phyloP scores from a whole-genome alignment of 2,888 invertebrate species.

The Oxytorus armatus region DNA sequence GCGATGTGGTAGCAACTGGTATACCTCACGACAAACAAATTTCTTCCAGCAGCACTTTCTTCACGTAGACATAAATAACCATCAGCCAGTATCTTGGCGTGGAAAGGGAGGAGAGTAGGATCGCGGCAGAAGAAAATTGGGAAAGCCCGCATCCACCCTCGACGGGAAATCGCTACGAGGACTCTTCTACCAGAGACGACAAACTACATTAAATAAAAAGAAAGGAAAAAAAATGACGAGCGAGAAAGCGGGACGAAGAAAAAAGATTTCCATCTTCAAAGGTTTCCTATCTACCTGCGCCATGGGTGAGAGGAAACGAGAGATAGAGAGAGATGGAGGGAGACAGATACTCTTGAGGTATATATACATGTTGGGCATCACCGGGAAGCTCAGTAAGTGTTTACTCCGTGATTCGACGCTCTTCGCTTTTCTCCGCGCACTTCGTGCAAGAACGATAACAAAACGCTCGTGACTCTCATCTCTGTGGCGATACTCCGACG shows the following conservation, averaged over 20 bases:
- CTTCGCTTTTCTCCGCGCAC: conserved; percentile 33
- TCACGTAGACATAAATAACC: conserved; percentile 59
- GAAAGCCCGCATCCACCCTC: conserved; percentile 47
- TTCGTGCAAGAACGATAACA: conserved; percentile 52
- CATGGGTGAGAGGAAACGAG: conserved; percentile 43
- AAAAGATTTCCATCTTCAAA: conserved; percentile 68
- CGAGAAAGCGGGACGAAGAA: conserved; percentile 39
- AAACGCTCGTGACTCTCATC: conserved; percentile 59
- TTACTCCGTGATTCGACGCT: conserved; percentile 58
- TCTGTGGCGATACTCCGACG: conserved; percentile 39
- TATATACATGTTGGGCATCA: conserved; percentile 26
- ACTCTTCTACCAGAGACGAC: conserved; percentile 56
- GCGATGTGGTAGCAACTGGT: conserved; percentile 41
- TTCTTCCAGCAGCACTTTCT: conserved; percentile 54
- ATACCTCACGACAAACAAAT: conserved; percentile 61
- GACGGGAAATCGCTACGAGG: conserved; percentile 57
- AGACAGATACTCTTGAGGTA: neutral
- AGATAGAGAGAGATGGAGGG: conserved; percentile 23
- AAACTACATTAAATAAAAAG: conserved; percentile 65
- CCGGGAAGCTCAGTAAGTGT: conserved; percentile 64
- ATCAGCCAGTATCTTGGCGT: conserved; percentile 57
- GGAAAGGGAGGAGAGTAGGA: conserved; percentile 48
- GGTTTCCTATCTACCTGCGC: conserved; percentile 57
- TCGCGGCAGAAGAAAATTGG: conserved; percentile 54
- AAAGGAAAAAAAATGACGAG: conserved; percentile 53